Conservation (phyloP, 1,140 invertebrate species). For the Zaprionus vittiger region DNA sequence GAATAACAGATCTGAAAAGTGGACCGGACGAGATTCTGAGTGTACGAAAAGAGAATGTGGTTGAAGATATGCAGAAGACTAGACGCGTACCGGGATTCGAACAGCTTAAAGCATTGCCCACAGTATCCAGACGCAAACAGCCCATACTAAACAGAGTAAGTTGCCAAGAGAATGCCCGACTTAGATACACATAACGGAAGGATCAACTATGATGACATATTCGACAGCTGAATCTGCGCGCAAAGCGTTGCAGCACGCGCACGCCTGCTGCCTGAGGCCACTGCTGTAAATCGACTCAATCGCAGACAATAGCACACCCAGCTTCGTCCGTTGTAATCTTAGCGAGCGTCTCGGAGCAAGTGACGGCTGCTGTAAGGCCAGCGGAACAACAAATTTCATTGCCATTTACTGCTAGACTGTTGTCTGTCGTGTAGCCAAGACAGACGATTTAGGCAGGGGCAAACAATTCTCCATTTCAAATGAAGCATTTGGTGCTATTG, state of each 20-base stretch:
- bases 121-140: slow-evolving; percentile 86
- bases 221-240: slow-evolving; percentile 74
- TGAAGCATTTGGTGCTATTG: slow-evolving; percentile 50
- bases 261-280: slow-evolving; percentile 42
- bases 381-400: slow-evolving; percentile 57
- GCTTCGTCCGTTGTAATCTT: slow-evolving; percentile 84
- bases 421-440: slow-evolving; percentile 32
- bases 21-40: slow-evolving; percentile 79
- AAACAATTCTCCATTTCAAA: slow-evolving; percentile 35
- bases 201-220: slow-evolving; percentile 67
- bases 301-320: slow-evolving; percentile 38
- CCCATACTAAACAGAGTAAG: slow-evolving; percentile 87
- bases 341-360: slow-evolving; percentile 54
- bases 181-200: neutral
- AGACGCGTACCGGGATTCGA: slow-evolving; percentile 88
- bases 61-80: slow-evolving; percentile 87
- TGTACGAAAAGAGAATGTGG: slow-evolving; percentile 84
- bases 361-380: slow-evolving; percentile 79
- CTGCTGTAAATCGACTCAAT: slow-evolving; percentile 47
- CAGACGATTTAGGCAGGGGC: slow-evolving; percentile 57
- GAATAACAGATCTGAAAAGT: slow-evolving; percentile 84
- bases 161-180: slow-evolving; percentile 1
- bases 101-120: slow-evolving; percentile 87
- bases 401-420: slow-evolving; percentile 57
- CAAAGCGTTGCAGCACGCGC: slow-evolving; percentile 18